These are phyloP conservation scores for Grantiella picta DNA, from an alignment of 2,113 vertebrate species.

Conservation along the genomic window DNA sequence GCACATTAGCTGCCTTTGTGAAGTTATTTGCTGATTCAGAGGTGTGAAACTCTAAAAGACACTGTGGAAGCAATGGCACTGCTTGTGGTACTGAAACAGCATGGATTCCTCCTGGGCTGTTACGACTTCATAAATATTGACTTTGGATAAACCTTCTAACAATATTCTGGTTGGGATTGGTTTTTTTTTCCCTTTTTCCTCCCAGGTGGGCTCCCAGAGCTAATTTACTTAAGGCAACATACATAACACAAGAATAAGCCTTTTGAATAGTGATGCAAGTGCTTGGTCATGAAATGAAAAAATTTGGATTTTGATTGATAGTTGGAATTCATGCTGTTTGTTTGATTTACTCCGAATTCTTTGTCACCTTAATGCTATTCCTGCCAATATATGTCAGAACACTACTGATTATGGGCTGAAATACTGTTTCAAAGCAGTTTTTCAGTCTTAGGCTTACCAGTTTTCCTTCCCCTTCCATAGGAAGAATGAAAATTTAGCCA, in stretches of 20 bases:
- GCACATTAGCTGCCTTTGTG: neutral
- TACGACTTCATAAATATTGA: conserved; percentile 44
- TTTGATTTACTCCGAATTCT: neutral
- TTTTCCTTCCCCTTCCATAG: neutral
- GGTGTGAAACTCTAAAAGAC: conserved; percentile 19
- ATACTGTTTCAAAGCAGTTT: neutral
- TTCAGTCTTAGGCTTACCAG: neutral
- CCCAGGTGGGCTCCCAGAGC: conserved; percentile 7
- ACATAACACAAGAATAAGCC: conserved; percentile 20
- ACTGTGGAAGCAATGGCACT: conserved; percentile 35
- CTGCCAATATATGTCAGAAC: neutral
- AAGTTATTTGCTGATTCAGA: conserved; percentile 56
- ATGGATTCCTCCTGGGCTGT: neutral
- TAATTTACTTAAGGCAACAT: conserved; percentile 36
- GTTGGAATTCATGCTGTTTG: neutral
- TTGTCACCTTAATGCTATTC: neutral
- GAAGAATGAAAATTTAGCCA: neutral
- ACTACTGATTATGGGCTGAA: neutral
- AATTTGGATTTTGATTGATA: neutral
- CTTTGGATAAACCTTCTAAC: conserved; percentile 56
- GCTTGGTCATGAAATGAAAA: conserved; percentile 21
- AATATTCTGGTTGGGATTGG: neutral
- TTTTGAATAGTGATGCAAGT: conserved; percentile 25
- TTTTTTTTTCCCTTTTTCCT: neutral
- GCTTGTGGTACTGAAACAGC: conserved; percentile 48